Percentiles rank a stretch among this genome's conserved stretches.
Evolutionary conservation across 1,140 invertebrate genomes (phyloP).

Genomic region (Macrobrachium rosenbergii): DNA sequence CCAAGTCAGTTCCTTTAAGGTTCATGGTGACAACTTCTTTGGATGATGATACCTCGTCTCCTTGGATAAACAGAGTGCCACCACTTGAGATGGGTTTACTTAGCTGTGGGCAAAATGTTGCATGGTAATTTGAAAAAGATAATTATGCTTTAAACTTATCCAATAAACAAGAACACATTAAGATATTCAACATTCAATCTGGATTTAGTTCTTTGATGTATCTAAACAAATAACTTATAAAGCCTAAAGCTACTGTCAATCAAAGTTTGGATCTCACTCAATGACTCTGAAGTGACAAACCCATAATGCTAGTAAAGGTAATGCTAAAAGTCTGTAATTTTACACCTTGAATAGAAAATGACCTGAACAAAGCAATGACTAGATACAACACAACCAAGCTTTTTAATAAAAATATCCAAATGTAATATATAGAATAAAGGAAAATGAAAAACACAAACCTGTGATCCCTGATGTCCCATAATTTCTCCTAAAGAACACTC

Average conservation of each 20-base stretch:
- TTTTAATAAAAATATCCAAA: too few relatives aligned
- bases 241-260: too few relatives aligned
- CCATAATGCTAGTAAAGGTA: too few relatives aligned
- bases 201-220: too few relatives aligned
- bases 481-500: constrained; percentile 74
- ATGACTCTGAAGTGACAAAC: neutral
- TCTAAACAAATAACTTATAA: too few relatives aligned
- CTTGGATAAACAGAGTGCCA: constrained; percentile 70
- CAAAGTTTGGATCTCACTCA: too few relatives aligned
- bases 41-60: constrained; percentile 72
- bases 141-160: neutral
- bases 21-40: constrained; percentile 73
- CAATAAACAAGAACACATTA: too few relatives aligned
- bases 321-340: too few relatives aligned
- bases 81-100: constrained; percentile 62
- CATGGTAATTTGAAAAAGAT: neutral
- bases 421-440: too few relatives aligned
- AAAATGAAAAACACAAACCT: constrained; percentile 37
- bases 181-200: too few relatives aligned
- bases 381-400: too few relatives aligned
- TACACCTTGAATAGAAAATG: too few relatives aligned
- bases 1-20: constrained; percentile 72
- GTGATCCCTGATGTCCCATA: constrained; percentile 70
- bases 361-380: neutral
- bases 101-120: constrained; percentile 53